Evolutionary conservation across 2,888 invertebrate species (phyloP), one percentile per base, ranked within the genome.

Genomic region (Agrotis exclamationis): DNA sequence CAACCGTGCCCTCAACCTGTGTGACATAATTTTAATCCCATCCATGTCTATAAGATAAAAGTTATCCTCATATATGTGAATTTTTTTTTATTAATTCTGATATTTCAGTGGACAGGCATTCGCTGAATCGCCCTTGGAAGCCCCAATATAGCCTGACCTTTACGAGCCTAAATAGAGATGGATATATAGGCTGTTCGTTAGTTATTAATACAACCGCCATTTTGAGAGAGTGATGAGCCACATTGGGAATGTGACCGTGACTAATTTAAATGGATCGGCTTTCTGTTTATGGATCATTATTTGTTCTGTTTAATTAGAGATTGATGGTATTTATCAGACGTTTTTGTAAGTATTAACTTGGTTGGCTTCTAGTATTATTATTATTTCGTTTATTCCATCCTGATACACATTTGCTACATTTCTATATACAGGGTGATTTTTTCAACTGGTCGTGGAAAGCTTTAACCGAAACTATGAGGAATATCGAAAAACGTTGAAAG

Each of bases 81-180:
- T n/a, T n/a, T n/a, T n/a, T n/a, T n/a, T n/a, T 51, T 58, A 65
- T 65, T 47, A n/a, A 50, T 54, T 54, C 51, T 44, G 51, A 14
- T 20, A 39, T 53, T 63, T 51, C 22, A 63, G 20, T 65, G 69
- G 56, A 62, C 64, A 65, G 53, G 50, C 51, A 71, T 71, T 66
- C 33, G 11, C 33, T 39, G 57, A 59, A 22, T 24, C 39, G 56
- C 18, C 53, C 72, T 65, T 68, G 67, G 33, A 59, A 50, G 6
- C 16, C 33, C 28, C n/a, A 60, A 63, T 65, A 81, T 77, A 77
- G 39, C 48, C 18, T 65, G 72, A 81, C 79, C 77, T 81, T 79
- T 53, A 63, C 60, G 63, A 45, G 51, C 47, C 14, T 57, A 82
- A 82, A 73, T 58, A 79, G 63, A 66, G 47, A 47, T 57, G 14